Evolutionary conservation across 1,140 invertebrate genomes (phyloP), one percentile per base, ranked within the genome.

Genomic region (Drosophila dunni): DNA sequence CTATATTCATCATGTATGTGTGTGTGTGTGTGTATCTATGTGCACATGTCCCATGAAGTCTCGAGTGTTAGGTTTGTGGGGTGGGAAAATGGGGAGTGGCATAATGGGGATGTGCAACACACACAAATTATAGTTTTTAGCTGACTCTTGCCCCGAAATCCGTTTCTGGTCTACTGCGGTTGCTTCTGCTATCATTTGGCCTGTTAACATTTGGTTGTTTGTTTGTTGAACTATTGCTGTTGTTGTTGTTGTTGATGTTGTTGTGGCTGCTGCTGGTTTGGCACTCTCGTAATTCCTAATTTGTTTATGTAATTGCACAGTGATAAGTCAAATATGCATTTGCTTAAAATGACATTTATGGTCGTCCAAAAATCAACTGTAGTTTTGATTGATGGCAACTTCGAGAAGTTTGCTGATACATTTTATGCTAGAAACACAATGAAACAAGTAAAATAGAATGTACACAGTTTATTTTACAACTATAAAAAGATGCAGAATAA

Each of bases 121-220:
- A 86, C 57, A 88, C 80, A 89, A 89, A 84, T 88, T 83, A 89
- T 89, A 84, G 76, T 84, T 88, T 75, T 80, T 80, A 89, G 79
- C 69, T 80, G 74, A 61, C 63, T 72, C 56, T 71, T 61, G 61
- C 34, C 53, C 29, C 57, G 48, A 8, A 24, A 20, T 13, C 13
- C n/a, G 11, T 15, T 24, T 33, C 2, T 57, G 20, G 45, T 40
- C 10, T 48, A 13, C 17, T 62, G 58, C 53, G 44, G 54, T 67
- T 70, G 67, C 57, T 66, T 51, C 63, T 80, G 63, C 79, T 80
- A 83, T 79, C 71, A 61, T 60, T 64, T 58, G 67, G 44, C 15
- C 58, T 79, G 83, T 81, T 88, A 85, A 85, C 82, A 82, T 75
- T 78, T 73, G 61, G 64, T 53, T 54, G 51, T 44, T 57, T 33